These are phyloP conservation scores for Heliconius nattereri DNA, from an alignment of 1,140 invertebrate genomes.

Conservation along the genomic window DNA sequence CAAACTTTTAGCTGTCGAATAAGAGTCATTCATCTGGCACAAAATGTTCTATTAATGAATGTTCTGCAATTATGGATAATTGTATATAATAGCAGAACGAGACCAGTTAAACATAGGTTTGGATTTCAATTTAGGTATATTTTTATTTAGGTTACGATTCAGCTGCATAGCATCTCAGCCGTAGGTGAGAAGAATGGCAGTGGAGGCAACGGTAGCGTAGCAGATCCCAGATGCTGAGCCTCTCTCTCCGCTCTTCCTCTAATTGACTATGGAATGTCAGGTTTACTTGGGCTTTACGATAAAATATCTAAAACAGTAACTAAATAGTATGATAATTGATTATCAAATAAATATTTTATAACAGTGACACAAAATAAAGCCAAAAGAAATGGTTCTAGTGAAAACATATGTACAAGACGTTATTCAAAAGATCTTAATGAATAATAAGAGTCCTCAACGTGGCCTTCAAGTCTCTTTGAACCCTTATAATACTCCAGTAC, in stretches of 20 bases:
- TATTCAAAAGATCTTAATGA: conserved; percentile 16
- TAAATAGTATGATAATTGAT: too few relatives aligned
- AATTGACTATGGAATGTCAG: too few relatives aligned
- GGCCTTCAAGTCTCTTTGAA: conserved; percentile 15
- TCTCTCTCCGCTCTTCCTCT: too few relatives aligned
- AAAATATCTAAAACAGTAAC: too few relatives aligned
- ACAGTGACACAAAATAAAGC: neutral
- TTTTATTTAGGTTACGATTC: too few relatives aligned
- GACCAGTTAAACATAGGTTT: too few relatives aligned
- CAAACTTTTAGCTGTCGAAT: neutral
- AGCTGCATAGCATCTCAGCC: too few relatives aligned
- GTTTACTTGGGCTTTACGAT: too few relatives aligned
- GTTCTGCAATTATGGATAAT: neutral
- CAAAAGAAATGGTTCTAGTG: neutral
- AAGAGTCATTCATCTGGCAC: neutral
- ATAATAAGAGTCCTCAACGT: neutral
- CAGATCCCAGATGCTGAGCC: too few relatives aligned
- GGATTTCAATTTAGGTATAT: too few relatives aligned
- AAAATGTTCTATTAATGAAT: conserved; percentile 11
- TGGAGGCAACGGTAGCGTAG: too few relatives aligned
- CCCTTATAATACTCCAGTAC: neutral
- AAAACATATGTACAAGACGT: neutral
- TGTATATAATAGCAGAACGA: neutral
- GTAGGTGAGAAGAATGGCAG: too few relatives aligned
- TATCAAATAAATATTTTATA: neutral